Conservation (phyloP, 2,888 invertebrate species). For the Elegia similella region DNA sequence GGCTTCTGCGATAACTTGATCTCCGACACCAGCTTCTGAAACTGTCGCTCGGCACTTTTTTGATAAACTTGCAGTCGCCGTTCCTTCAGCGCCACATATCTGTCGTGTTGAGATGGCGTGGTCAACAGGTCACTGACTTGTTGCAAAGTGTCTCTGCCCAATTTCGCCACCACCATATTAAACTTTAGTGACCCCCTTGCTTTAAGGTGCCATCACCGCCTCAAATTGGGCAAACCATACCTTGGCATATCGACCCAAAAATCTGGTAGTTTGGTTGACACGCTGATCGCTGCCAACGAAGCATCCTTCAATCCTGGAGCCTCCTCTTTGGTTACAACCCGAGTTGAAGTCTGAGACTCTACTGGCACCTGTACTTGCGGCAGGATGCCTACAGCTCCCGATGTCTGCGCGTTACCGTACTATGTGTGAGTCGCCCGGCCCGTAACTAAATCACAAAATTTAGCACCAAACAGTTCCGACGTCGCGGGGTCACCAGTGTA, state of each 20-base stretch:
- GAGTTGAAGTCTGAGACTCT: too few relatives aligned
- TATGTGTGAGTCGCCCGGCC: too few relatives aligned
- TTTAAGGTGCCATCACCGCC: conserved; percentile 1
- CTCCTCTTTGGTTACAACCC: too few relatives aligned
- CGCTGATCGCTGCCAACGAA: neutral
- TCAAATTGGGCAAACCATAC: conserved; percentile 23
- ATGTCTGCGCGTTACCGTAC: too few relatives aligned
- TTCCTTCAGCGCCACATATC: conserved; percentile 19
- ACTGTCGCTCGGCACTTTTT: neutral
- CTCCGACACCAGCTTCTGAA: too few relatives aligned
- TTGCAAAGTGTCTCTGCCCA: conserved; percentile 19
- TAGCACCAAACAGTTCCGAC: too few relatives aligned
- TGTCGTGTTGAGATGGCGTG: conserved; percentile 19
- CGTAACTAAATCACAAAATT: too few relatives aligned
- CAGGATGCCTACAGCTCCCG: too few relatives aligned
- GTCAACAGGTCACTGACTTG: conserved; percentile 23
- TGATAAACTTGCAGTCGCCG: conserved; percentile 16
- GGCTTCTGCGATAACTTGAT: neutral
- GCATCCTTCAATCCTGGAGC: too few relatives aligned
- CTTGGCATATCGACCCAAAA: conserved; percentile 23
- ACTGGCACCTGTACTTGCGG: too few relatives aligned
- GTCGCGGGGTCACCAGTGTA: too few relatives aligned
- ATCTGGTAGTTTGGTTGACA: conserved; percentile 9
- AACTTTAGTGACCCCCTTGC: conserved; percentile 1
- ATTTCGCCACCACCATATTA: conserved; percentile 20